Conservation (phyloP, 1,140 invertebrate species). For the Bradynema listronoti region DNA sequence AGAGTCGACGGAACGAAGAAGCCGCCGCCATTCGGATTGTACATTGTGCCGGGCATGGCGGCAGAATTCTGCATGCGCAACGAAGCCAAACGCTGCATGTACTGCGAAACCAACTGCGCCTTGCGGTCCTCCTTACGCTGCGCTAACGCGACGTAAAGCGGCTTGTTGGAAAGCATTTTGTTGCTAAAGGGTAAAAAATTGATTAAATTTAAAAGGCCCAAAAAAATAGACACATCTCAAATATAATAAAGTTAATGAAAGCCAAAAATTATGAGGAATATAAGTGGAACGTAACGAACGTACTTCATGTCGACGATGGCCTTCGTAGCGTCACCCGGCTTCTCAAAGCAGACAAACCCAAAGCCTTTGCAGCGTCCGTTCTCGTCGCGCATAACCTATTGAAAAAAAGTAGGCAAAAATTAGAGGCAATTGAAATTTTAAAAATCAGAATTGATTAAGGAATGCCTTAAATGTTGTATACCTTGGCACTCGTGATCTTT, state of each 20-base stretch:
- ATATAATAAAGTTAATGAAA: no score
- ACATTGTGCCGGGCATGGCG: constrained; percentile 63
- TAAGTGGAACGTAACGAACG: no score
- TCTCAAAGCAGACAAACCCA: constrained; percentile 97
- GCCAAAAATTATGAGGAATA: no score
- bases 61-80: constrained; percentile 74
- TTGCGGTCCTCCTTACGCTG: constrained; percentile 92
- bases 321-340: constrained; percentile 94
- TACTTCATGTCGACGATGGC: constrained; percentile 88
- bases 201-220: no score
- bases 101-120: constrained; percentile 89
- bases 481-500: constrained; percentile 92
- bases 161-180: constrained; percentile 87
- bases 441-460: background rate
- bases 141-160: constrained; percentile 92
- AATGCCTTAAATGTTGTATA: constrained; percentile 51
- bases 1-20: constrained; percentile 73
- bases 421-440: background rate
- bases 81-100: constrained; percentile 90
- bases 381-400: constrained; percentile 80
- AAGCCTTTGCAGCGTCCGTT: constrained; percentile 78
- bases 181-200: no score
- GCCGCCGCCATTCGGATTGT: constrained; percentile 73
- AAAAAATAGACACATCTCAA: no score
- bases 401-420: background rate